Conservation (phyloP, 2,113 vertebrate species). For the Corydoras sp. region DNA sequence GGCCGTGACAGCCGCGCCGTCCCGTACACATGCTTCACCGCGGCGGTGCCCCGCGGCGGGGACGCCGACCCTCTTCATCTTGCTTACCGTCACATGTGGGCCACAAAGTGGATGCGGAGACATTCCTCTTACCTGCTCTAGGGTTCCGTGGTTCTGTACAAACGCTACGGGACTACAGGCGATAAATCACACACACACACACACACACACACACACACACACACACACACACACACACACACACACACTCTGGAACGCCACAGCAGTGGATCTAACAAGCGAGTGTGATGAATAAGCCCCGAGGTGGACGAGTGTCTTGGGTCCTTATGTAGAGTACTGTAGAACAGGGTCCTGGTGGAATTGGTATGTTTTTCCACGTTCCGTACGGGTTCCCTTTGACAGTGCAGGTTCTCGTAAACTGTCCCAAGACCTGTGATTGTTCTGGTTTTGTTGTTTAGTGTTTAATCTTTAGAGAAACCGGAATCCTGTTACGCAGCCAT, state of each 20-base stretch:
- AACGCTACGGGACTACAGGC: neutral
- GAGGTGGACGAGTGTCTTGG: no score
- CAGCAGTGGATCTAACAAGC: neutral
- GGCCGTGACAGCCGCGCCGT: constrained; percentile 8
- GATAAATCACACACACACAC: neutral
- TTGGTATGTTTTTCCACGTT: no score
- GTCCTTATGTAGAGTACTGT: no score
- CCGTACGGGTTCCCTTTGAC: no score
- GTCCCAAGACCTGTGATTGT: no score
- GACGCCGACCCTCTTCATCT: neutral
- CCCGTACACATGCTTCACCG: neutral
- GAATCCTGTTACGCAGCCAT: no score
- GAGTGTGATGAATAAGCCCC: no score
- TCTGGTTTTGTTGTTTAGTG: no score
- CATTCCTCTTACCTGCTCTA: neutral
- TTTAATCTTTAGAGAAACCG: no score
- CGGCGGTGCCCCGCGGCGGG: neutral
- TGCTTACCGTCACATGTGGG: constrained; percentile 8
- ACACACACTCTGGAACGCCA: neutral
- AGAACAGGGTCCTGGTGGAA: no score
- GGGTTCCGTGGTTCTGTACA: neutral
- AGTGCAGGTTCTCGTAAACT: no score
- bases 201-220: neutral
- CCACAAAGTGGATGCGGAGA: no score
- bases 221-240: neutral